A percentile compares a stretch with the other conserved stretches of the same genome.
phyloP scores from a whole-genome alignment of 2,797 vertebrate species.

The Vultur gryphus region DNA sequence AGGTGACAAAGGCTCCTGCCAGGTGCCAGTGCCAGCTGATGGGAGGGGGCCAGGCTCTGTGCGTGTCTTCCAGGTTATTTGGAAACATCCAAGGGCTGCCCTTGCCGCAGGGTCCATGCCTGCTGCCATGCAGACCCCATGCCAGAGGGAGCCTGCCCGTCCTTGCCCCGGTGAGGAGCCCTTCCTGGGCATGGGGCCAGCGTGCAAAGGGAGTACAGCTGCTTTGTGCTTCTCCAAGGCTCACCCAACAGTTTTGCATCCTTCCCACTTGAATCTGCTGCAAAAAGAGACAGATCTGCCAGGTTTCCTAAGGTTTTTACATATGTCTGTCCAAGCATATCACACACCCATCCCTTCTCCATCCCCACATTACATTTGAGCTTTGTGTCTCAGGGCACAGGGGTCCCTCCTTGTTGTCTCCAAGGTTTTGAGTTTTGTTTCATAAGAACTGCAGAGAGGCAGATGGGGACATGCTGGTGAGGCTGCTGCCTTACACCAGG shows the following conservation, averaged over 20 bases:
- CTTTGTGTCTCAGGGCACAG: background rate
- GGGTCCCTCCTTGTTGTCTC: background rate
- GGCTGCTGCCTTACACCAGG: background rate
- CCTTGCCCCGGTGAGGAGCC: background rate
- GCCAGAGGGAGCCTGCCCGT: background rate
- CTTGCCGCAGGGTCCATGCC: background rate
- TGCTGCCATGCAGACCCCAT: background rate
- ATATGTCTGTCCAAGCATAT: background rate
- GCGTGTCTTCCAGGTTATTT: background rate
- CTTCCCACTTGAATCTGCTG: background rate
- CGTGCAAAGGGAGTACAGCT: background rate
- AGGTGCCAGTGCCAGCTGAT: accelerated
- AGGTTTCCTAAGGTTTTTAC: background rate
- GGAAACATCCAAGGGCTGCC: background rate
- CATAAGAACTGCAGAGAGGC: background rate
- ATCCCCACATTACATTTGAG: background rate
- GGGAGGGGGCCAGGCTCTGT: background rate
- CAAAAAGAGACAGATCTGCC: background rate
- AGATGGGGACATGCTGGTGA: background rate
- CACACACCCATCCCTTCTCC: background rate
- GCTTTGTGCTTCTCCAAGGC: background rate
- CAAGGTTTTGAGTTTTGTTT: background rate
- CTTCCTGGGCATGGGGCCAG: background rate
- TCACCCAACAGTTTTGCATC: background rate
- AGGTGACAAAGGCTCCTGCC: background rate